A percentile compares a stretch with the other conserved stretches of the same genome.
Evolutionary conservation across 2,113 vertebrate genomes (phyloP).

Genomic region (Nestor notabilis): DNA sequence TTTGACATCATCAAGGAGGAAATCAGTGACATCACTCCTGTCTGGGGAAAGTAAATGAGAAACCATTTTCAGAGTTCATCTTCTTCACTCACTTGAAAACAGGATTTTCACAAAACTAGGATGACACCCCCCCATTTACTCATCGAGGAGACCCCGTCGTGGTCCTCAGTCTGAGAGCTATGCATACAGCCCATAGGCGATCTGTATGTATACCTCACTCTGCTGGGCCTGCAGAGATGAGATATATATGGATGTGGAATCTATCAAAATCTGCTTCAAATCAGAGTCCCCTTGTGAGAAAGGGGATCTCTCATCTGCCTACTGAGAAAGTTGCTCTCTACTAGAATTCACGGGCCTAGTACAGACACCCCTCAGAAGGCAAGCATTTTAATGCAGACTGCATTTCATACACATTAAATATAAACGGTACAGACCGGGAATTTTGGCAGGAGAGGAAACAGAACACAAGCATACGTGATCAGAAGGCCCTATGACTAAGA

Average conservation of each 20-base stretch:
- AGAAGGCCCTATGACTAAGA: neutral
- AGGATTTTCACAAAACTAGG: neutral
- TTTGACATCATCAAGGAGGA: neutral
- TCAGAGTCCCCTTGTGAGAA: neutral
- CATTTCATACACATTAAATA: neutral
- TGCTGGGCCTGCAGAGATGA: rapidly evolving
- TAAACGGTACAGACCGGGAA: rapidly evolving
- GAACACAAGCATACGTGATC: neutral
- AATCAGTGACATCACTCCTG: neutral
- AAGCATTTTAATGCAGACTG: rapidly evolving
- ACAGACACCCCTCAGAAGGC: neutral
- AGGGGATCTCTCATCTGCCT: neutral
- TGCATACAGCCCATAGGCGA: rapidly evolving
- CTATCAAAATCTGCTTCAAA: neutral
- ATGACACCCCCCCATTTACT: neutral
- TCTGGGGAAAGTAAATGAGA: neutral
- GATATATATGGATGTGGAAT: rapidly evolving
- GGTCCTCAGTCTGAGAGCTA: neutral
- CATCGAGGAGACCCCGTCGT: neutral
- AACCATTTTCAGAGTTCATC: neutral
- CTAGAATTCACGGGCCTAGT: neutral
- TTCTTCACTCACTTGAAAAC: neutral
- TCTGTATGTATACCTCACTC: neutral
- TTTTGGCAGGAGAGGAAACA: rapidly evolving
- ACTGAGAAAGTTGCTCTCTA: neutral